Conservation (phyloP, 2,888 invertebrate species). For the Galerucella calmariensis region DNA sequence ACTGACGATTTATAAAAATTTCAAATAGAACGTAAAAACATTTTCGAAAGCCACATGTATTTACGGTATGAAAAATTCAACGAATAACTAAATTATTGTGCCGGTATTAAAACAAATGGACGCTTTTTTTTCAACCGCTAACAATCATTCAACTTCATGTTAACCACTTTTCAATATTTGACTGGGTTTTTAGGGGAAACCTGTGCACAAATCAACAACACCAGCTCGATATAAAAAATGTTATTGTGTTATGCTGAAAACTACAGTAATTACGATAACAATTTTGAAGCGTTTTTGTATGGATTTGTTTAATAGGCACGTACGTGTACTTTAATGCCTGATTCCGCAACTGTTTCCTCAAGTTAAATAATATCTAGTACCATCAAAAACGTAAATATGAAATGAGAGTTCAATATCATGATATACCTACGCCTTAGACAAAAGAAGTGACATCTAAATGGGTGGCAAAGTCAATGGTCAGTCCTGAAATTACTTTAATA, state of each 20-base stretch:
- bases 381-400: too few species aligned
- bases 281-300: neutral
- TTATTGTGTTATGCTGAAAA: neutral
- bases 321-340: neutral
- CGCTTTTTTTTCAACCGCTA: conserved; percentile 31
- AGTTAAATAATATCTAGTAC: too few species aligned
- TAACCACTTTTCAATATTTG: conserved; percentile 36
- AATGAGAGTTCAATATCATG: too few species aligned
- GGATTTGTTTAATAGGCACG: neutral
- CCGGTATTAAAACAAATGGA: conserved; percentile 31
- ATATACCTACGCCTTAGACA: too few species aligned
- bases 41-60: conserved; percentile 30
- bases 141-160: conserved; percentile 30
- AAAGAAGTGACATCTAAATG: too few species aligned
- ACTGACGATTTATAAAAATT: conserved; percentile 23
- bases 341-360: too few species aligned
- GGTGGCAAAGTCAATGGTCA: too few species aligned
- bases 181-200: conserved; percentile 21
- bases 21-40: conserved; percentile 24
- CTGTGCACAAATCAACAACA: conserved; percentile 15
- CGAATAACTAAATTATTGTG: conserved; percentile 22
- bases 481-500: too few species aligned
- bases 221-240: neutral
- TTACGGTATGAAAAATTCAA: conserved; percentile 32
- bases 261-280: neutral